A percentile compares a stretch with the other conserved stretches of the same genome.
Conservation (phyloP, 2,797 vertebrate species). For the Petrocephalus schoutedeni region DNA sequence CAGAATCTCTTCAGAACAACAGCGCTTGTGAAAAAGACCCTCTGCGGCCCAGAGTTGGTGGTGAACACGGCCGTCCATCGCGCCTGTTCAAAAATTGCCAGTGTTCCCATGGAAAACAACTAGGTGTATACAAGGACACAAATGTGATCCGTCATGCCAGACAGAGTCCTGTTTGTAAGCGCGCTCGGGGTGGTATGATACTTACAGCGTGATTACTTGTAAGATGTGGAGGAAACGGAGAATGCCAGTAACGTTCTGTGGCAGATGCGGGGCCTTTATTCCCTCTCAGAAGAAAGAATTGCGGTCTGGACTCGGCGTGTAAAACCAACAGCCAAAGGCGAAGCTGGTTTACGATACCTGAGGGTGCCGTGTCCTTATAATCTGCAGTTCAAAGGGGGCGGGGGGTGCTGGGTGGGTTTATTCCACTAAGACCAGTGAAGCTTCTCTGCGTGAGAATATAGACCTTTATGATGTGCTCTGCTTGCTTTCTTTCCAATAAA, state of each 20-base stretch:
- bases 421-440: neutral
- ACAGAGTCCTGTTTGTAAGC: neutral
- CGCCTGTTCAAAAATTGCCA: neutral
- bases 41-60: neutral
- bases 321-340: constrained; percentile 7
- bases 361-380: neutral
- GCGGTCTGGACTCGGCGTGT: neutral
- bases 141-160: neutral
- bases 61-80: neutral
- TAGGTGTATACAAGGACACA: neutral
- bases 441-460: neutral
- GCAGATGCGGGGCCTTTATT: constrained; percentile 1
- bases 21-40: neutral
- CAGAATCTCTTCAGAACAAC: neutral
- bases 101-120: neutral
- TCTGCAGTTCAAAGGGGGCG: neutral
- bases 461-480: neutral
- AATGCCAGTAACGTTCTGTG: neutral
- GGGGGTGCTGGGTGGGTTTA: neutral
- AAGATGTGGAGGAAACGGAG: neutral
- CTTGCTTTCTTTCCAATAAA: neutral
- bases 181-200: neutral
- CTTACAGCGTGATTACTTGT: neutral
- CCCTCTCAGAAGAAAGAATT: constrained; percentile 1
- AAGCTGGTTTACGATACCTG: neutral